A percentile compares a stretch with the other conserved stretches of the same genome.
Evolutionary conservation across 2,113 vertebrate genomes (phyloP).

Genomic region (Muscicapa adusta): DNA sequence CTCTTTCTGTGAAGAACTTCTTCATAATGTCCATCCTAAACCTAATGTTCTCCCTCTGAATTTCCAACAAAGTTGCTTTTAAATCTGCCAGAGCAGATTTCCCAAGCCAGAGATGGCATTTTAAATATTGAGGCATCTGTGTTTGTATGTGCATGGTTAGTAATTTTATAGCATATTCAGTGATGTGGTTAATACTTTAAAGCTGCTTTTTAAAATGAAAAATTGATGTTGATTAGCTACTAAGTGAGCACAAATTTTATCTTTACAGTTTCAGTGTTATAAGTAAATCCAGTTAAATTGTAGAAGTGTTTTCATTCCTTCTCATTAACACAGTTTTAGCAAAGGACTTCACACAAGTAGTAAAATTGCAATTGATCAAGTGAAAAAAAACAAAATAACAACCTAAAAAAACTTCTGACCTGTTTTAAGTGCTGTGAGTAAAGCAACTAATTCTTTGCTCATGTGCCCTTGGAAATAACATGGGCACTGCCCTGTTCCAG

Average conservation of each 20-base stretch:
- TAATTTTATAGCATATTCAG: neutral
- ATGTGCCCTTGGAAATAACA: neutral
- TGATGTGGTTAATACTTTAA: neutral
- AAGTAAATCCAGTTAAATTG: neutral
- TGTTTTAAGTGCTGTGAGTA: neutral
- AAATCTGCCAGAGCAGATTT: neutral
- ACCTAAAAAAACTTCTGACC: neutral
- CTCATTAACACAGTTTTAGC: neutral
- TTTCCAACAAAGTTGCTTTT: neutral
- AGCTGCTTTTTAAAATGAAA: neutral
- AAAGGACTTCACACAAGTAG: neutral
- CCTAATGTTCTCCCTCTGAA: neutral
- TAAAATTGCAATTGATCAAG: neutral
- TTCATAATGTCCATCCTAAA: neutral
- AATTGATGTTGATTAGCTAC: neutral
- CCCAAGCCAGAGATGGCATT: neutral
- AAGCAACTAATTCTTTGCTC: neutral
- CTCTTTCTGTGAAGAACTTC: neutral
- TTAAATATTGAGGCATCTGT: neutral
- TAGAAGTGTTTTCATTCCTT: neutral
- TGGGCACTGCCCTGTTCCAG: neutral
- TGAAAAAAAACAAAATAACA: neutral
- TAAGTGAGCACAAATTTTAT: neutral
- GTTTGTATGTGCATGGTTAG: neutral
- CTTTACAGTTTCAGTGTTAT: neutral